A percentile compares a stretch with the other conserved stretches of the same genome.
phyloP scores from a whole-genome alignment of 2,113 vertebrate genomes.

The Myotis lucifugus region DNA sequence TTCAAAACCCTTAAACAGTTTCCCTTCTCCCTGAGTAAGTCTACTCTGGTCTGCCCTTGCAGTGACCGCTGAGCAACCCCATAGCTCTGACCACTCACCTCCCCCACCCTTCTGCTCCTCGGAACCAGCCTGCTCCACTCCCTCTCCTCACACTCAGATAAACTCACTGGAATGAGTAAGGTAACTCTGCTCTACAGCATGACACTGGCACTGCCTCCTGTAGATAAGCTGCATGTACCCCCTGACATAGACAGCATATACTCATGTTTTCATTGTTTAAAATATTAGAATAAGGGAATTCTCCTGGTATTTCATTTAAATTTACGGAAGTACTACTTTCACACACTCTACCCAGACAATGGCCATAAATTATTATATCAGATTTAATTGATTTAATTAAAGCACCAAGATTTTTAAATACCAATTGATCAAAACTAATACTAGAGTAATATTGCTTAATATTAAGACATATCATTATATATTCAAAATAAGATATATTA shows the following conservation, averaged over 20 bases:
- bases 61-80: neutral
- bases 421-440: neutral
- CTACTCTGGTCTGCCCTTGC: neutral
- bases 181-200: neutral
- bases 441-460: neutral
- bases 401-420: neutral
- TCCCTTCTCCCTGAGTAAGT: neutral
- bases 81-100: neutral
- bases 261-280: neutral
- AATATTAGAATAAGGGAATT: neutral
- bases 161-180: neutral
- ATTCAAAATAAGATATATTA: neutral
- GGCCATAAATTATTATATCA: neutral
- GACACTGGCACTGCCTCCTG: neutral
- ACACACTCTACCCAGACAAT: neutral
- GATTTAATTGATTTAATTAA: neutral
- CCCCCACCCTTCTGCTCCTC: neutral
- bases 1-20: neutral
- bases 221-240: rapidly evolving
- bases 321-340: neutral
- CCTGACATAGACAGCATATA: rapidly evolving
- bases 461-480: neutral
- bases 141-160: no score
- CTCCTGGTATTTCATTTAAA: constrained; percentile 3
- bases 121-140: neutral